Conservation (phyloP, 1,140 invertebrate genomes). For the Pachyrhynchus sulphureomaculatus region DNA sequence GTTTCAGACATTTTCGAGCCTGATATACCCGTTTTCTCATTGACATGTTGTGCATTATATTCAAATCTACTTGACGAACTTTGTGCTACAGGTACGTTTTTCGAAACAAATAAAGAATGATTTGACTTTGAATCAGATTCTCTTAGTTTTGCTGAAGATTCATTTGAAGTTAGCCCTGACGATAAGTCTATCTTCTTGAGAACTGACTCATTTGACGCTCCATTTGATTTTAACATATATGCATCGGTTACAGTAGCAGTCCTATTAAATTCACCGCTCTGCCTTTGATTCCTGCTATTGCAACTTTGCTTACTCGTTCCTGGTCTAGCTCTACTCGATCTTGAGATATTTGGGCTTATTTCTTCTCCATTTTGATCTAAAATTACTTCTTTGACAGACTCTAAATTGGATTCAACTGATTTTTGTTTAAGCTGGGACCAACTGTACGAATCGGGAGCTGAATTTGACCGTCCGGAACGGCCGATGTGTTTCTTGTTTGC, state of each 20-base stretch:
- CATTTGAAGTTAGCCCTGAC: too few species aligned
- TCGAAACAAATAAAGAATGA: neutral
- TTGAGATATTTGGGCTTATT: neutral
- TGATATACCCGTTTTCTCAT: neutral
- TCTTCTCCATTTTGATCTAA: conserved; percentile 34
- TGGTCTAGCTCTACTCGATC: conserved; percentile 3
- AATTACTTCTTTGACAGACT: conserved; percentile 43
- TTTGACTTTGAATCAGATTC: neutral
- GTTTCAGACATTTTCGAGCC: neutral
- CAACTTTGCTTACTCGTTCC: neutral
- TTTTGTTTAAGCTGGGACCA: conserved; percentile 52
- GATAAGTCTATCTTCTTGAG: too few species aligned
- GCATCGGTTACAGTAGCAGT: neutral
- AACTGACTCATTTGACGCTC: too few species aligned
- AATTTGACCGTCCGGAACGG: conserved; percentile 67
- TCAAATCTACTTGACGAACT: neutral
- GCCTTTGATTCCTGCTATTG: neutral
- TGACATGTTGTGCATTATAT: neutral
- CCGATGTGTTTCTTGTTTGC: conserved; percentile 40
- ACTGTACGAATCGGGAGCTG: conserved; percentile 72
- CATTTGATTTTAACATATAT: neutral
- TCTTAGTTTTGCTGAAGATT: too few species aligned
- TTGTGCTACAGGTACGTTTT: neutral
- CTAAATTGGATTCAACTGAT: conserved; percentile 40
- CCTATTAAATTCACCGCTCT: conserved; percentile 2